phyloP scores from a whole-genome alignment of 2,797 vertebrate genomes.

The Catamblyrhynchus diadema region DNA sequence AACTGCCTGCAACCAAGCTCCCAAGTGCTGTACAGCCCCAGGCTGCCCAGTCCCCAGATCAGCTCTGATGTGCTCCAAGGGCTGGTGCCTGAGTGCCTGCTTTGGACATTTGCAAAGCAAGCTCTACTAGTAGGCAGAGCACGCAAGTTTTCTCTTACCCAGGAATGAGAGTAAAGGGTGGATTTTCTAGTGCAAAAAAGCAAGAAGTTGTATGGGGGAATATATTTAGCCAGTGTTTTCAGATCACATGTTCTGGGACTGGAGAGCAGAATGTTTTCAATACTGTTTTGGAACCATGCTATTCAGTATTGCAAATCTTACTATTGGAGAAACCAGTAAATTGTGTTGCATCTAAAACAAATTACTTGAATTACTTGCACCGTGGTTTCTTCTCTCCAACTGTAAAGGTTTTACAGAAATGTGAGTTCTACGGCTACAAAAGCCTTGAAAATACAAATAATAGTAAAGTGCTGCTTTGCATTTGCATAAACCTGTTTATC shows the following conservation, averaged over 20 bases:
- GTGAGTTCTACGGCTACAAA: background rate
- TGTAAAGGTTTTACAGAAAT: constrained; percentile 18
- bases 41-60: background rate
- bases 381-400: background rate
- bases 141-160: background rate
- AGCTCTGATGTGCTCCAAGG: background rate
- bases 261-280: background rate
- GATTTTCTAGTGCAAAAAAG: background rate
- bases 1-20: background rate
- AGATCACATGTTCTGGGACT: constrained; percentile 19
- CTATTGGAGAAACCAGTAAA: background rate
- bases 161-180: background rate
- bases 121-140: background rate
- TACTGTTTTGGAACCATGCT: background rate
- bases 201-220: background rate
- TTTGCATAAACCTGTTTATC: constrained; percentile 60
- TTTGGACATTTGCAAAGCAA: background rate
- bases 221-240: constrained; percentile 50
- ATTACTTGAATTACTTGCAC: background rate
- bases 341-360: background rate
- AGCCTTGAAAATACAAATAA: constrained; percentile 24
- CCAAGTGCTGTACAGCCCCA: background rate
- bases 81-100: background rate
- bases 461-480: background rate
- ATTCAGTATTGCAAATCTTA: background rate